Evolutionary conservation across 2,797 vertebrate genomes (phyloP), one percentile per base, ranked within the genome.

Genomic region (Tamandua tetradactyla): DNA sequence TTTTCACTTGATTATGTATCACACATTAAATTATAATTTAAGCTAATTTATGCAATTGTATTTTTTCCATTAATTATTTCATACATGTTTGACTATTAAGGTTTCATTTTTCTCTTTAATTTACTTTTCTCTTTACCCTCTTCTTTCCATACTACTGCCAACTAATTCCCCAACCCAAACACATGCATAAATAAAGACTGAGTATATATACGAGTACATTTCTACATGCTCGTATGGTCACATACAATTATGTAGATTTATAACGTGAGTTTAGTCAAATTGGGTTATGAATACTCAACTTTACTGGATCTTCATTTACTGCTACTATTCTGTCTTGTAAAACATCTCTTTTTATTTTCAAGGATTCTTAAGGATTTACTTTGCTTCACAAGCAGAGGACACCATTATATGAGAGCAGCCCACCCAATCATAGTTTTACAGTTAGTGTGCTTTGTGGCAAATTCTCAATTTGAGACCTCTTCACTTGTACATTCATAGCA

Each of bases 401-500:
- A 74, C 18, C 35, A 61, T 86, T 85, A 72, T 23, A 22, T 14
- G 57, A 87, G 57, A 82, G 35, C 44, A 44, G 59, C 75, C n/a
- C 62, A 89, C 80, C 61, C 12, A 30, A 35, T 88, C 25, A 17
- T 72, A 62, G 13, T 89, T 92, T 95, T 66, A 74, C n/a, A 52
- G 62, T 76, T 82, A 78, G 61, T 94, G 57, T 57, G 35, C 40
- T 92, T 59, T 76, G 37, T 79, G 47, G 57, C 69, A 91, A 89
- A 75, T 92, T 94, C 92, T 95, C 85, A 47, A 40, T 42, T 89
- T 82, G 47, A 62, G 0, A 7, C 32, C 25, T 94, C 37, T 94
- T 20, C 89, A 85, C 89, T 89, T 93, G 42, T 78, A 66, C 92
- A 68, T 82, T 72, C 32, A 25, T 14, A 61, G 47, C 32, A 55